A percentile compares a stretch with the other conserved stretches of the same genome.
Evolutionary conservation across 2,888 invertebrate species (phyloP).

Genomic region (Proisotoma minuta): DNA sequence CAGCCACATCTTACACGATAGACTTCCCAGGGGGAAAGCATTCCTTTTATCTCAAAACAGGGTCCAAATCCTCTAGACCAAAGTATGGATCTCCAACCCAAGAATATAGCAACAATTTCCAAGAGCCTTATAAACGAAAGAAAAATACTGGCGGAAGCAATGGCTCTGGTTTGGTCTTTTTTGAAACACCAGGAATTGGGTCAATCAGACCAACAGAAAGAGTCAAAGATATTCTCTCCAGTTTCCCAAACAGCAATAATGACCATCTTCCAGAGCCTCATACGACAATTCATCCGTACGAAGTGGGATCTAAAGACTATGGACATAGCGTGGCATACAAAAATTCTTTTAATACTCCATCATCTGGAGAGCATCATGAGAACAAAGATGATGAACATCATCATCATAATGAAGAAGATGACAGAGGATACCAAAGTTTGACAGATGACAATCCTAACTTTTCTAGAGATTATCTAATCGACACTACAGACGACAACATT

Average conservation of each 20-base stretch:
- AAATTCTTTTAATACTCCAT: not conserved
- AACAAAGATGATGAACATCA: not conserved
- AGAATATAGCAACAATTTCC: not conserved
- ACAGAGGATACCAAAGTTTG: not conserved
- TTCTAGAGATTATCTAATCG: slow-evolving; percentile 15
- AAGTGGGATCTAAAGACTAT: slow-evolving; percentile 41
- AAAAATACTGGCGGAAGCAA: slow-evolving; percentile 8
- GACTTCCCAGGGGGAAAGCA: slow-evolving; percentile 15
- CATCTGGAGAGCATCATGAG: not conserved
- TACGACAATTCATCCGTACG: slow-evolving; percentile 43
- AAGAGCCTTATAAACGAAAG: not conserved
- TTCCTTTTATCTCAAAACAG: slow-evolving; percentile 4
- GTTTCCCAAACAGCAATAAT: slow-evolving; percentile 25
- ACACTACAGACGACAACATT: slow-evolving; percentile 24
- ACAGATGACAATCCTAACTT: not conserved
- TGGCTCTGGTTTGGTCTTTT: slow-evolving; percentile 33
- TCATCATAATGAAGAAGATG: not conserved
- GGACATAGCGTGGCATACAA: slow-evolving; percentile 40
- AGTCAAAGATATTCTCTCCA: slow-evolving; percentile 33
- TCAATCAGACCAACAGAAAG: slow-evolving; percentile 28
- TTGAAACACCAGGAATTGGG: slow-evolving; percentile 36
- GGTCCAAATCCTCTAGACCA: not conserved
- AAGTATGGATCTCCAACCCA: not conserved
- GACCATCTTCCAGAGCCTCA: slow-evolving; percentile 21
- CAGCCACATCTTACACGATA: slow-evolving; percentile 10